phyloP scores from a whole-genome alignment of 2,113 vertebrate genomes.

The Panurus biarmicus region DNA sequence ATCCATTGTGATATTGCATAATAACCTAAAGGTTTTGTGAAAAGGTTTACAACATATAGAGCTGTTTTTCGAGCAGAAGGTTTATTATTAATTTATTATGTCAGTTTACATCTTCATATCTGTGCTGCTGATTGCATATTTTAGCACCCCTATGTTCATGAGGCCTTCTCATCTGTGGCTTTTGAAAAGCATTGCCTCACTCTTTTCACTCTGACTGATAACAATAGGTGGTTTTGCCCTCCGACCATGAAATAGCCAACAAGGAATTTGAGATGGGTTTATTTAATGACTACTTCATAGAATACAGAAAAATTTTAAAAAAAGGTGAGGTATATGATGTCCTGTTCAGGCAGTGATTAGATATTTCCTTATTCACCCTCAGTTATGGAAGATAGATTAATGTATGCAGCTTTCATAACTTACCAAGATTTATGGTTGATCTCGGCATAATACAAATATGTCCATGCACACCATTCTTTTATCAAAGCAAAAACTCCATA shows the following conservation, averaged over 20 bases:
- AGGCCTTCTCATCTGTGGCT: not conserved
- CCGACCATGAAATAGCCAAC: not conserved
- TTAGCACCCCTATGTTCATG: not conserved
- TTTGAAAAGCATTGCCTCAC: not conserved
- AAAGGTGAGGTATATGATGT: not conserved
- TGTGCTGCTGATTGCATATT: not conserved
- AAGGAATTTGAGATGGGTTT: not conserved
- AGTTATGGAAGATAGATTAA: slow-evolving; percentile 4
- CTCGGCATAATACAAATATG: not conserved
- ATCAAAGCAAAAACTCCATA: not conserved
- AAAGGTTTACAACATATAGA: not conserved
- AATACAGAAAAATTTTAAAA: not conserved
- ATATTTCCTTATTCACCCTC: not conserved
- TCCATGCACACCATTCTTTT: not conserved
- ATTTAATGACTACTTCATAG: not conserved
- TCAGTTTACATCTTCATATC: not conserved
- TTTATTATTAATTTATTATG: not conserved
- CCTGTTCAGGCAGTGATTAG: not conserved
- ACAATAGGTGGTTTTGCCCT: not conserved
- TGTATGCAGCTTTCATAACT: not conserved
- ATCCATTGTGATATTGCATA: not conserved
- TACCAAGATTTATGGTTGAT: not conserved
- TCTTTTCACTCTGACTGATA: not conserved
- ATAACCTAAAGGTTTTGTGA: not conserved
- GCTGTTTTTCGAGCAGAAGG: not conserved